Conservation (phyloP, 1,140 invertebrate genomes). For the Pseudomyrmex gracilis region DNA sequence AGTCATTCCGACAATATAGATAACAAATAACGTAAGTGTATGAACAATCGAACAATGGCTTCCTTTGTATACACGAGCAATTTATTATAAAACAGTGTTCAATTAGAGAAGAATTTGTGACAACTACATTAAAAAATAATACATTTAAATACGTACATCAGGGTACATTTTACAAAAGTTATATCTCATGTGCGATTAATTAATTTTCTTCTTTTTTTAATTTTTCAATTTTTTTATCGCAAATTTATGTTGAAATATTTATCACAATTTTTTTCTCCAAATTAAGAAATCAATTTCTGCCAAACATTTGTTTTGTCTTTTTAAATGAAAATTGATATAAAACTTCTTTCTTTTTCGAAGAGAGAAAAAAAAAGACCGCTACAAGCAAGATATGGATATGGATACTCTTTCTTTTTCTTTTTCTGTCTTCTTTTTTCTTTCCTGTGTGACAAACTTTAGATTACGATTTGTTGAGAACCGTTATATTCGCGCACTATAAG, state of each 20-base stretch:
- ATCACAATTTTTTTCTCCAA: too few species aligned
- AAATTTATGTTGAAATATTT: too few species aligned
- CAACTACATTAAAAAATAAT: background rate
- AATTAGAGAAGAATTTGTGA: background rate
- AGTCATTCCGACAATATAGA: background rate
- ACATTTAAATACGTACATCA: too few species aligned
- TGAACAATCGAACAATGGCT: constrained; percentile 20
- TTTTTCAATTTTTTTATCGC: too few species aligned
- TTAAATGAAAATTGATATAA: too few species aligned
- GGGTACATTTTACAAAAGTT: background rate
- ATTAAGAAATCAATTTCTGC: too few species aligned
- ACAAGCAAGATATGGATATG: constrained; percentile 21
- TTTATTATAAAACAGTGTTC: constrained; percentile 17
- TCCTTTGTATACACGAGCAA: background rate
- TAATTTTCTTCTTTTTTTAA: background rate
- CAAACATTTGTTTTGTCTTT: too few species aligned
- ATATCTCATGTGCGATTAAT: background rate
- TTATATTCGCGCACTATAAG: constrained; percentile 62
- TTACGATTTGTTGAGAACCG: constrained; percentile 67
- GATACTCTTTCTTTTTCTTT: background rate
- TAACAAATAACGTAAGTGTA: constrained; percentile 6
- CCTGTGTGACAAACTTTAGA: constrained; percentile 39
- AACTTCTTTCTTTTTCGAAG: background rate
- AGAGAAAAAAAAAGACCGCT: too few species aligned
- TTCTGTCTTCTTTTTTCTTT: constrained; percentile 9